Conservation (phyloP, 2,797 vertebrate genomes). For the Threskiornis aethiopicus region DNA sequence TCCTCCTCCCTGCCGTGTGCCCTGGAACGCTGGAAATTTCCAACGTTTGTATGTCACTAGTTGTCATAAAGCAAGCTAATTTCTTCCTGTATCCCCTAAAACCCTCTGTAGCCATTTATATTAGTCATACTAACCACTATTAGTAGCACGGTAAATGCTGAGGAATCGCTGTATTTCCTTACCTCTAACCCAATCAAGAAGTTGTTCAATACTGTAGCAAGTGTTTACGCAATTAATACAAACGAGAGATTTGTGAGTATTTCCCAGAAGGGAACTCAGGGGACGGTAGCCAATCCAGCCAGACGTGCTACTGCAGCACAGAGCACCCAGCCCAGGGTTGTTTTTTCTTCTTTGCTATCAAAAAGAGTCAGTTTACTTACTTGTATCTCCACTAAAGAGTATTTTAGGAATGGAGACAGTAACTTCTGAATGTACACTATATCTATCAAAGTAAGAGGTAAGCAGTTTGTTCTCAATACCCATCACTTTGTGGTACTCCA, state of each 20-base stretch:
- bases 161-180: neutral
- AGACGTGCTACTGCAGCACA: neutral
- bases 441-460: neutral
- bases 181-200: neutral
- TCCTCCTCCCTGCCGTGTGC: neutral
- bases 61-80: neutral
- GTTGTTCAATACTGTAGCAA: neutral
- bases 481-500: neutral
- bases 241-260: neutral
- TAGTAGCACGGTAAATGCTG: neutral
- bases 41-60: neutral
- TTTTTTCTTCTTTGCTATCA: neutral
- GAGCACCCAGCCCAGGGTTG: neutral
- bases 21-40: neutral
- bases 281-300: neutral
- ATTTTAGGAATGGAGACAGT: neutral
- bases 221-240: neutral
- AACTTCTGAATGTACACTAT: neutral
- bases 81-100: neutral
- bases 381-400: neutral
- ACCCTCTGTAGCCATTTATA: neutral
- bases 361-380: neutral
- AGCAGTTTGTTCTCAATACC: neutral
- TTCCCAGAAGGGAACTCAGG: neutral
- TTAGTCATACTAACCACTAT: neutral